Conservation (phyloP, 1,140 invertebrate genomes). For the Zaprionus davidi region DNA sequence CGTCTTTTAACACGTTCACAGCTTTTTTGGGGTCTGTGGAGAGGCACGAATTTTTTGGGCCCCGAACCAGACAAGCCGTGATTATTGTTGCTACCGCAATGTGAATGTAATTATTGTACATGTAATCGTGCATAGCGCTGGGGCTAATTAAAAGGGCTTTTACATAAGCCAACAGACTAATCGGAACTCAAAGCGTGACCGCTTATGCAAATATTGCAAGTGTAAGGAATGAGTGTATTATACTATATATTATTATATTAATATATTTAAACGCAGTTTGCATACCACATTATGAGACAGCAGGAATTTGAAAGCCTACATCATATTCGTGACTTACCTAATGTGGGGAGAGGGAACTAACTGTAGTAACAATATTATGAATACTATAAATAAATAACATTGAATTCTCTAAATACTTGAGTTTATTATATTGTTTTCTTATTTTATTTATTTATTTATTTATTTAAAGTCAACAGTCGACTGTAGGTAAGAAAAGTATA, state of each 20-base stretch:
- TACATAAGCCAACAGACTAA: slow-evolving; percentile 27
- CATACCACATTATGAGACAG: neutral
- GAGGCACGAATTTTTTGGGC: slow-evolving; percentile 49
- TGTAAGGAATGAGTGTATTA: neutral
- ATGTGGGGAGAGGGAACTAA: neutral
- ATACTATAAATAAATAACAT: too few relatives aligned
- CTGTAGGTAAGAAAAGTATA: too few relatives aligned
- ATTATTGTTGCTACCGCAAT: neutral
- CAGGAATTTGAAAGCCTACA: neutral
- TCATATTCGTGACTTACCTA: neutral
- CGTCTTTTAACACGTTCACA: slow-evolving; percentile 62
- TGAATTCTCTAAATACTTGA: too few relatives aligned
- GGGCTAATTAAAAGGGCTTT: slow-evolving; percentile 26
- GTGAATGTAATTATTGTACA: neutral
- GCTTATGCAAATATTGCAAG: slow-evolving; percentile 1
- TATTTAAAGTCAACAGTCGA: too few relatives aligned
- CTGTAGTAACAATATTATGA: too few relatives aligned
- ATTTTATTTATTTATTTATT: too few relatives aligned
- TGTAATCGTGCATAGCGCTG: neutral
- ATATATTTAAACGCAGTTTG: neutral
- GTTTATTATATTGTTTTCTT: too few relatives aligned
- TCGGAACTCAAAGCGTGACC: neutral
- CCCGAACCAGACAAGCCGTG: slow-evolving; percentile 27
- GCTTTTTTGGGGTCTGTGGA: slow-evolving; percentile 17
- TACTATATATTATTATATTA: too few relatives aligned